phyloP scores from a whole-genome alignment of 2,888 invertebrate species.

The Eubasilissa splendida region DNA sequence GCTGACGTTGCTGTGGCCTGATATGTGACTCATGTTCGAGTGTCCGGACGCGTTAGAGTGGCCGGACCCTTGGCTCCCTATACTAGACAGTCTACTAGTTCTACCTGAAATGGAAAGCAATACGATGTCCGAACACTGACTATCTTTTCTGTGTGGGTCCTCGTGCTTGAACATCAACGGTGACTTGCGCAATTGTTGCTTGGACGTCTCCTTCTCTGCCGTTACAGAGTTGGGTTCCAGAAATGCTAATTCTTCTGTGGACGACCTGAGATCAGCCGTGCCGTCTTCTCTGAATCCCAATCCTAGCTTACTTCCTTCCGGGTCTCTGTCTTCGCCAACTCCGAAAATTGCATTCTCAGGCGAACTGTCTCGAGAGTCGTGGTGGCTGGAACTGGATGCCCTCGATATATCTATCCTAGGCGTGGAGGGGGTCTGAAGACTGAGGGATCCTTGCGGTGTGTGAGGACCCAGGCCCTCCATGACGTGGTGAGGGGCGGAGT shows the following conservation, averaged over 20 bases:
- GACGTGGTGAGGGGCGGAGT: conserved; percentile 59
- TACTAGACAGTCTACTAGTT: conserved; percentile 86
- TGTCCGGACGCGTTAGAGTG: conserved; percentile 66
- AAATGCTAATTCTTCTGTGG: conserved; percentile 90
- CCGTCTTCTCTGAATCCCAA: conserved; percentile 83
- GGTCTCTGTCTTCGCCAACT: conserved; percentile 65
- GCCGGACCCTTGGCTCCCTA: conserved; percentile 85
- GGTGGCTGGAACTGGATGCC: conserved; percentile 90
- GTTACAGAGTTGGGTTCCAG: conserved; percentile 74
- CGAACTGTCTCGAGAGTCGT: conserved; percentile 88
- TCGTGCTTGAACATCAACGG: conserved; percentile 68
- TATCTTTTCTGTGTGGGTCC: conserved; percentile 80
- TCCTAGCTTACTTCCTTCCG: conserved; percentile 69
- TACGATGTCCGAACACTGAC: conserved; percentile 84
- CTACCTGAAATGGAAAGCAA: conserved; percentile 84
- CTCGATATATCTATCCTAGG: conserved; percentile 92
- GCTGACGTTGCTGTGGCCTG: conserved; percentile 58
- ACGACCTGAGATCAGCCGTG: conserved; percentile 87
- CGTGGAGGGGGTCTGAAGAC: conserved; percentile 79
- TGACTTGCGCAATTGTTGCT: conserved; percentile 66
- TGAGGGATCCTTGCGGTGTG: conserved; percentile 61
- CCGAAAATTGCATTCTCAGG: conserved; percentile 88
- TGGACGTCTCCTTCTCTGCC: conserved; percentile 61
- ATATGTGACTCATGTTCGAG: conserved; percentile 65
- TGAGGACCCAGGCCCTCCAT: conserved; percentile 60